Percentiles rank a stretch among this genome's conserved stretches.
Evolutionary conservation across 2,888 invertebrate genomes (phyloP).

Genomic region (Halictus quadricinctus): DNA sequence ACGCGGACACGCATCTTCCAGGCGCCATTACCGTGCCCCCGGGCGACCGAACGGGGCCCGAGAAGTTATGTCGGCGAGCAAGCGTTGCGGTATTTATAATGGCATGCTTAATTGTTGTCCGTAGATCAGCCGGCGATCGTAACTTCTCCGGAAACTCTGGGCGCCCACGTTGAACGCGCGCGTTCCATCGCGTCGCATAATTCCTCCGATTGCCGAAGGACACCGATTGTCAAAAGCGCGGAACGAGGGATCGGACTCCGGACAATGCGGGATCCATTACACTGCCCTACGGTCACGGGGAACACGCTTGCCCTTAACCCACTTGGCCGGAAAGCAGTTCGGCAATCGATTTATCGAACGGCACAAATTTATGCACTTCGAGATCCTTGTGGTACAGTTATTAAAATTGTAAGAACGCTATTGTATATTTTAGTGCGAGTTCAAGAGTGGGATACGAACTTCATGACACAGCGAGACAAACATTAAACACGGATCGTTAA

Average conservation of each 20-base stretch:
- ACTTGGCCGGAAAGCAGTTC: not conserved
- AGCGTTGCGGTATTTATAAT: constrained; percentile 72
- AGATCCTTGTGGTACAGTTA: too few relatives aligned
- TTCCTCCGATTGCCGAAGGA: constrained; percentile 61
- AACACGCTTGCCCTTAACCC: not conserved
- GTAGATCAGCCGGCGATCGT: constrained; percentile 74
- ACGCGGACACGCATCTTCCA: constrained; percentile 62
- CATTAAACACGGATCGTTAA: too few relatives aligned
- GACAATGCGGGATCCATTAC: constrained; percentile 7
- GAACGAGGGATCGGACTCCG: not conserved
- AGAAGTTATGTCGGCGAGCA: constrained; percentile 67
- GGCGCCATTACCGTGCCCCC: constrained; percentile 68
- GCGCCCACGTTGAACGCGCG: constrained; percentile 69
- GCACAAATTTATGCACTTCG: not conserved
- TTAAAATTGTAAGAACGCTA: too few relatives aligned
- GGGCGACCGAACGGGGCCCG: constrained; percentile 63
- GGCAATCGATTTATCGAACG: not conserved
- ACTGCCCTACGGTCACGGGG: not conserved
- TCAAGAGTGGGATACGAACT: too few relatives aligned
- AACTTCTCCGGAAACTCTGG: constrained; percentile 69
- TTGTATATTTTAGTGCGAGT: too few relatives aligned
- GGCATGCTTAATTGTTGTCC: constrained; percentile 75
- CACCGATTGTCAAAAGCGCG: constrained; percentile 43
- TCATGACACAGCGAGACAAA: too few relatives aligned
- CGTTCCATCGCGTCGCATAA: constrained; percentile 59